Evolutionary conservation across 2,888 invertebrate species (phyloP).

Genomic region (Drosophila atroscutellata): DNA sequence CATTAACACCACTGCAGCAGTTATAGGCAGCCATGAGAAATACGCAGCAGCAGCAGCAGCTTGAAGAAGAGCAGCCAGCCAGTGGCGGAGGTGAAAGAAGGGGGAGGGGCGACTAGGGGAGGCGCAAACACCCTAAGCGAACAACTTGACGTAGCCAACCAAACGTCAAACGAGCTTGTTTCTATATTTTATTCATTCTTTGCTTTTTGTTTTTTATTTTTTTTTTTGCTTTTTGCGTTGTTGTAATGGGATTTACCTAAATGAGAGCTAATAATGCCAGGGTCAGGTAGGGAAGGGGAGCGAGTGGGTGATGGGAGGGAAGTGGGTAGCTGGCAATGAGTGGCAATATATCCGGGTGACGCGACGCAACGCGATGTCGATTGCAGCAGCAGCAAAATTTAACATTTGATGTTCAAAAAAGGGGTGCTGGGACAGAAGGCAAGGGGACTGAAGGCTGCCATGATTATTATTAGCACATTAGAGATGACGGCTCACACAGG

Average conservation of each 20-base stretch:
- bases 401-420: constrained; percentile 68
- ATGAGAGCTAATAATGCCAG: constrained; percentile 77
- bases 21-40: constrained; percentile 8
- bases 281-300: constrained; percentile 17
- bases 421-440: not conserved
- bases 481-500: constrained; percentile 43
- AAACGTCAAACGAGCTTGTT: constrained; percentile 67
- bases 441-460: constrained; percentile 53
- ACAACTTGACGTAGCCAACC: constrained; percentile 65
- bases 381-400: constrained; percentile 52
- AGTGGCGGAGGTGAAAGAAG: not conserved
- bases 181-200: constrained; percentile 8
- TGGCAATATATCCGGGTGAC: constrained; percentile 76
- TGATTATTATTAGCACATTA: constrained; percentile 81
- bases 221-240: constrained; percentile 16
- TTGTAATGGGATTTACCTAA: constrained; percentile 77
- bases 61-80: not conserved
- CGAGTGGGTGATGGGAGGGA: not conserved
- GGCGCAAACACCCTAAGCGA: constrained; percentile 62
- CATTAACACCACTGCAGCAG: constrained; percentile 65
- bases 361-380: constrained; percentile 28
- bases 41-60: constrained; percentile 10
- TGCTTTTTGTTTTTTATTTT: constrained; percentile 18
- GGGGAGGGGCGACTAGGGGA: not conserved
- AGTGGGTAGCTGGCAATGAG: constrained; percentile 47